phyloP scores from a whole-genome alignment of 1,140 invertebrate genomes.

The Eubasilissa regina region DNA sequence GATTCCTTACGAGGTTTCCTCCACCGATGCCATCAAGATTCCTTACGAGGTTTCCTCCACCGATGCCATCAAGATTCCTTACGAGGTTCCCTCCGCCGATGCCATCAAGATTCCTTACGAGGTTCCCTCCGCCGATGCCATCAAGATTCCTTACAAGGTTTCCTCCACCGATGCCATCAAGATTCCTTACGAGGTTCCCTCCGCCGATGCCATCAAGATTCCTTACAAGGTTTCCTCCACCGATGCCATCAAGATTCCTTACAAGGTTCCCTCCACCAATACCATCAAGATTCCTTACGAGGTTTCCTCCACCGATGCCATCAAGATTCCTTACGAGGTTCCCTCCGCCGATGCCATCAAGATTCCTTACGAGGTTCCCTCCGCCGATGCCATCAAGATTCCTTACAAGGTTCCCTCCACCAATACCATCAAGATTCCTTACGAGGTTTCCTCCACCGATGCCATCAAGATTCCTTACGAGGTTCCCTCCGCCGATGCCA shows the following conservation, averaged over 20 bases:
- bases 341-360: conserved; percentile 65
- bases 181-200: conserved; percentile 64
- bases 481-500: conserved; percentile 67
- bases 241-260: conserved; percentile 68
- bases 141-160: conserved; percentile 61
- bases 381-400: conserved; percentile 62
- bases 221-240: conserved; percentile 68
- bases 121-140: conserved; percentile 66
- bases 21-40: conserved; percentile 67
- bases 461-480: conserved; percentile 68
- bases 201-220: conserved; percentile 68
- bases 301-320: conserved; percentile 61
- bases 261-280: conserved; percentile 62
- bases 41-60: conserved; percentile 66
- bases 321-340: conserved; percentile 62
- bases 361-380: conserved; percentile 60
- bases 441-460: conserved; percentile 67
- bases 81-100: conserved; percentile 67
- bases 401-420: conserved; percentile 62
- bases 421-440: conserved; percentile 63
- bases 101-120: conserved; percentile 63
- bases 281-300: conserved; percentile 62
- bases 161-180: conserved; percentile 62
- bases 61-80: conserved; percentile 66
- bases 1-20: conserved; percentile 66